Evolutionary conservation across 1,140 invertebrate genomes (phyloP), one percentile per base, ranked within the genome.

Genomic region (Platyscapa corneri): DNA sequence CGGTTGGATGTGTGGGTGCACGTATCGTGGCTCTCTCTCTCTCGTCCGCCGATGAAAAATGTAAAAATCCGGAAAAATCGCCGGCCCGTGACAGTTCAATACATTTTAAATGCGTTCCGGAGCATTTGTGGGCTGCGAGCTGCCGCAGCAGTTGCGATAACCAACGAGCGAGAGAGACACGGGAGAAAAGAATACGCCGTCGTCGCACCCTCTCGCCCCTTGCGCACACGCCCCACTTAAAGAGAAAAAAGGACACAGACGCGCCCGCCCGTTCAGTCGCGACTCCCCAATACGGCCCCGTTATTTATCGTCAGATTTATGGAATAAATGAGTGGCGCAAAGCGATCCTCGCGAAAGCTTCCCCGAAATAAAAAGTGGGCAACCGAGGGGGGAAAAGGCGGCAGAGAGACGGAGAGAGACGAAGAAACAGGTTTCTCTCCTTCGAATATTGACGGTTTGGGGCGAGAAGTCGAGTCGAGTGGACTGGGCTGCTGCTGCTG

Each of bases 221-320:
- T 65, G 60, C 10, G 32, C 78, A 74, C 74, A 30, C 74, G 53
- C 67, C 18, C 34, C 30, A 88, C 79, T 86, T 84, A 81, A 80
- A 76, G 65, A 34, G 80, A 86, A 83, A 81, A 82, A 82, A 72
- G 34, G 82, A 80, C 82, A 77, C 82, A 77, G 49, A 81, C 75
- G 30, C 10, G 14, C 49, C 20, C n/a, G n/a, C 49, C 34, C 76
- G 49, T 46, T 60, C 70, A 74, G 74, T 87, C 87, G 82, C 85
- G 84, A 85, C 89, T 80, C 90, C 90, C 90, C 89, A 92, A 92
- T 91, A 91, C 92, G 90, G 30, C 89, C 89, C 88, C 89, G 90
- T 93, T 93, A 93, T 93, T 93, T 93, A 93, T 93, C 89, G 91
- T 90, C 92, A 93, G 92, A 93, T 93, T 93, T 93, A 93, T 93